A percentile compares a stretch with the other conserved stretches of the same genome.
Conservation (phyloP, 2,797 vertebrate genomes). For the Scyliorhinus canicula region DNA sequence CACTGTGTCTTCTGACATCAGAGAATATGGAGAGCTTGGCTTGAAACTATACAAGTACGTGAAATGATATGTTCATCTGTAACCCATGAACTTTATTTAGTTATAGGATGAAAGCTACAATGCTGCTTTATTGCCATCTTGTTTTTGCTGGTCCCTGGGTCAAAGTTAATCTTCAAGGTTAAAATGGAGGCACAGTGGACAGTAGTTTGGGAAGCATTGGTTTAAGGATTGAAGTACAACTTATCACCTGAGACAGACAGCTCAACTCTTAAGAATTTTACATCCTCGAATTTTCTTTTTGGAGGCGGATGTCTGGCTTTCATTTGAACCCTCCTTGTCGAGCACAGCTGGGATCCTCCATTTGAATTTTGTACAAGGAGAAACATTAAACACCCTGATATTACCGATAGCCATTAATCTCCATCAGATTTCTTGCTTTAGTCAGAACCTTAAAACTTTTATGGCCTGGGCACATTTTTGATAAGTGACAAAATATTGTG, state of each 20-base stretch:
- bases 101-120: neutral
- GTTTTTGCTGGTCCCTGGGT: neutral
- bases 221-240: neutral
- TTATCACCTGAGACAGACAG: neutral
- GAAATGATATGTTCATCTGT: neutral
- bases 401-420: neutral
- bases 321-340: neutral
- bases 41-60: neutral
- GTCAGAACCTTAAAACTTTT: slow-evolving; percentile 20
- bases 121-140: neutral
- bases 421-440: slow-evolving; percentile 2
- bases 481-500: slow-evolving; percentile 20
- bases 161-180: neutral
- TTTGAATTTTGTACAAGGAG: neutral
- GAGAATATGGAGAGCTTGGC: neutral
- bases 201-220: neutral
- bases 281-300: neutral
- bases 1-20: neutral
- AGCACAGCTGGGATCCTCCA: neutral
- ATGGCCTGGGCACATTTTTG: slow-evolving; percentile 24
- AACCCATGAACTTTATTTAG: neutral
- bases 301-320: neutral
- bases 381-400: neutral
- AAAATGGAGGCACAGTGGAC: neutral
- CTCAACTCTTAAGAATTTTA: neutral